phyloP scores from a whole-genome alignment of 2,888 invertebrate species.

The Microctonus hyperodae region DNA sequence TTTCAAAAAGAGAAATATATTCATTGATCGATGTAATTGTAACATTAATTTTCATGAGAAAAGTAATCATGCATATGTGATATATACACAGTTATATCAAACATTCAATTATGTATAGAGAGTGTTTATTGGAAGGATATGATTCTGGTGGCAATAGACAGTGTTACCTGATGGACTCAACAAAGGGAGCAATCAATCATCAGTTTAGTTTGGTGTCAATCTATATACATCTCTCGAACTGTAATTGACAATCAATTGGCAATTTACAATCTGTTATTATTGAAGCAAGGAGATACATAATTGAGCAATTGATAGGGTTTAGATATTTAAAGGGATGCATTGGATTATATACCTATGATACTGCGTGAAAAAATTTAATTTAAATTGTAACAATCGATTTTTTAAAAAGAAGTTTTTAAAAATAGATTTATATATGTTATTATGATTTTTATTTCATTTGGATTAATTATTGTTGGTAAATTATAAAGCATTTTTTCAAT shows the following conservation, averaged over 20 bases:
- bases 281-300: conserved; percentile 30
- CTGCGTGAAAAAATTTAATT: neutral
- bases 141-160: conserved; percentile 23
- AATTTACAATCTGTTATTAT: conserved; percentile 48
- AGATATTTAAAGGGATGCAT: neutral
- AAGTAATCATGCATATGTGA: too few relatives aligned
- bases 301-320: neutral
- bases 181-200: conserved; percentile 45
- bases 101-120: neutral
- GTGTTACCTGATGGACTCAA: conserved; percentile 24
- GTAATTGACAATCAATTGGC: conserved; percentile 51
- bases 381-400: too few relatives aligned
- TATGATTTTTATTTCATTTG: too few relatives aligned
- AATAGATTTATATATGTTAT: too few relatives aligned
- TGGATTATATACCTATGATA: neutral
- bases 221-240: conserved; percentile 42
- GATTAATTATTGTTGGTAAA: too few relatives aligned
- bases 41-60: too few relatives aligned
- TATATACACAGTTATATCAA: neutral
- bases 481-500: too few relatives aligned
- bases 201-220: conserved; percentile 49
- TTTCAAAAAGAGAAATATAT: too few relatives aligned
- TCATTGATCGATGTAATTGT: neutral
- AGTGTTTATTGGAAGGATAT: conserved; percentile 9
- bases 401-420: too few relatives aligned